Conservation (phyloP, 2,797 vertebrate genomes). For the Cossypha heuglini region DNA sequence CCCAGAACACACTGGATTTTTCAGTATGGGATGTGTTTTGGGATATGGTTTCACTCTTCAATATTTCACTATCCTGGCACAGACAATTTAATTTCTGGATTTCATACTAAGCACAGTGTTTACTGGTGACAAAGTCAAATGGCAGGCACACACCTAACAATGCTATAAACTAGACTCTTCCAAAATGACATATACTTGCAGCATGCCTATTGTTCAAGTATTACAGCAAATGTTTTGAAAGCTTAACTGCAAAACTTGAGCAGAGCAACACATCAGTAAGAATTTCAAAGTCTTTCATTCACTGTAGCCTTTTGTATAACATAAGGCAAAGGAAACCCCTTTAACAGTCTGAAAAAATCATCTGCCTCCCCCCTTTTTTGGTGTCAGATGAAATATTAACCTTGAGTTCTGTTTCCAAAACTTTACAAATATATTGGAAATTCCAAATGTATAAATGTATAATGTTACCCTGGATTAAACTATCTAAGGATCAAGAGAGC, state of each 20-base stretch:
- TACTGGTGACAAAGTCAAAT: not conserved
- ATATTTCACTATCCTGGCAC: not conserved
- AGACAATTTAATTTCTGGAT: not conserved
- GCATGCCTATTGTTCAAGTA: not conserved
- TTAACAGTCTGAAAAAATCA: not conserved
- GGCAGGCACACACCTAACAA: not conserved
- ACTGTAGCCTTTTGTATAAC: not conserved
- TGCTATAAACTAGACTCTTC: not conserved
- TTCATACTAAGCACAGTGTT: not conserved
- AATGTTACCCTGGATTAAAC: not conserved
- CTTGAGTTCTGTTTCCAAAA: not conserved
- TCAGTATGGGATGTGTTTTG: not conserved
- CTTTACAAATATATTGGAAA: not conserved
- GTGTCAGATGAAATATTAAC: not conserved
- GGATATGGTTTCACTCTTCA: not conserved
- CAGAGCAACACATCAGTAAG: not conserved
- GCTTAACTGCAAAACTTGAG: not conserved
- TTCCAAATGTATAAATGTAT: not conserved
- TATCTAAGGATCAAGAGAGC: not conserved
- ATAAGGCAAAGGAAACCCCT: not conserved
- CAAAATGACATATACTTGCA: not conserved
- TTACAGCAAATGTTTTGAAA: not conserved
- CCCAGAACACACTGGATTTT: not conserved
- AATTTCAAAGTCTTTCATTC: not conserved
- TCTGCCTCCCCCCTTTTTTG: rapidly evolving